These are phyloP conservation scores for Clitarchus hookeri DNA, from an alignment of 2,888 invertebrate species.

Conservation along the genomic window DNA sequence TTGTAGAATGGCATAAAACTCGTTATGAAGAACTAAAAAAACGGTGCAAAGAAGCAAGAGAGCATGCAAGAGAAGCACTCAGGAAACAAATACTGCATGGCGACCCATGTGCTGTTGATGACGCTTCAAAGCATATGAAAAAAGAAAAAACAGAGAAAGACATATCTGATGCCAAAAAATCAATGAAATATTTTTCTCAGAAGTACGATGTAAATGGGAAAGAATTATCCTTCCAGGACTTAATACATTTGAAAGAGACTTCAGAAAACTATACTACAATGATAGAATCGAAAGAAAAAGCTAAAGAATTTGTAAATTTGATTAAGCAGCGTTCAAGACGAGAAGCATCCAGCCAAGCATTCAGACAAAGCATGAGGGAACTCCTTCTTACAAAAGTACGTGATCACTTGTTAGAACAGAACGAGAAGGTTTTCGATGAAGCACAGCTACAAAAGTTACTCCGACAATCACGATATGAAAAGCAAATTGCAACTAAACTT, in stretches of 20 bases:
- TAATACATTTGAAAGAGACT: slow-evolving; percentile 20
- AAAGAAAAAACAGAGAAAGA: neutral
- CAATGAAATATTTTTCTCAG: neutral
- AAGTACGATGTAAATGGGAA: neutral
- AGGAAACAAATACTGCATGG: neutral
- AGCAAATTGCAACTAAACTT: slow-evolving; percentile 66
- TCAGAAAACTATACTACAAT: neutral
- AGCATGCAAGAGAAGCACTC: neutral
- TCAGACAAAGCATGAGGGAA: slow-evolving; percentile 59
- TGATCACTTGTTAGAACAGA: slow-evolving; percentile 59
- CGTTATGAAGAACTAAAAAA: neutral
- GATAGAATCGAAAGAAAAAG: neutral
- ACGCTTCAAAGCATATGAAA: neutral
- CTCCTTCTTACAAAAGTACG: slow-evolving; percentile 59
- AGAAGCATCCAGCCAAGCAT: slow-evolving; percentile 55
- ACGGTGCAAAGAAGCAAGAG: neutral
- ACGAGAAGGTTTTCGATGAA: slow-evolving; percentile 59
- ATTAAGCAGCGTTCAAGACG: slow-evolving; percentile 57
- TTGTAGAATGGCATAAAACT: neutral
- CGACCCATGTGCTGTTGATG: neutral
- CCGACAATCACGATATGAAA: slow-evolving; percentile 67
- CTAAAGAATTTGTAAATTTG: slow-evolving; percentile 1
- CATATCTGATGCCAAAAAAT: neutral
- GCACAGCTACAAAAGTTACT: slow-evolving; percentile 62
- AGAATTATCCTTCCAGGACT: neutral